phyloP scores from a whole-genome alignment of 2,797 vertebrate genomes.

The Rachycentron canadum region DNA sequence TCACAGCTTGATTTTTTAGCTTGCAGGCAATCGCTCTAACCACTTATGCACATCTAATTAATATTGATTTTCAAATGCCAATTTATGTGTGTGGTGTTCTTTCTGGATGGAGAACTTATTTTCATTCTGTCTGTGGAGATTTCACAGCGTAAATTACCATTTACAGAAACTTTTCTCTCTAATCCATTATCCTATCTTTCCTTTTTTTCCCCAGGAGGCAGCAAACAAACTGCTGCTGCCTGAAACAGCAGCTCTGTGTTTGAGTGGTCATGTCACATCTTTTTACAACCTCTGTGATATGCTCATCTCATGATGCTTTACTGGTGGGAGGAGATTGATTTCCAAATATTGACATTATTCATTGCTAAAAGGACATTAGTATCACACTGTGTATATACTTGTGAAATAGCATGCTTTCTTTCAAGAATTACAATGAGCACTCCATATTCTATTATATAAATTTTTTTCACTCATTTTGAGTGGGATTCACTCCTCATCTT shows the following conservation, averaged over 20 bases:
- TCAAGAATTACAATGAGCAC: conserved; percentile 55
- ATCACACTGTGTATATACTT: conserved; percentile 51
- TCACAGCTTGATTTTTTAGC: conserved; percentile 32
- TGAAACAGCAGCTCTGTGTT: conserved; percentile 43
- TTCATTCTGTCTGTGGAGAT: conserved; percentile 48
- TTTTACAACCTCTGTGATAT: conserved; percentile 46
- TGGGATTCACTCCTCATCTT: conserved; percentile 54
- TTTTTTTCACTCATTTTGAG: conserved; percentile 30
- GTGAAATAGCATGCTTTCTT: conserved; percentile 56
- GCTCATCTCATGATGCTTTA: conserved; percentile 58
- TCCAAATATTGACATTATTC: conserved; percentile 63
- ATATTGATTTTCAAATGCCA: conserved; percentile 49
- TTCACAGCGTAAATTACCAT: conserved; percentile 44
- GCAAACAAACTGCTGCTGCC: conserved; percentile 23
- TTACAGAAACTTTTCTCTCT: conserved; percentile 32
- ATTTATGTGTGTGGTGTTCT: conserved; percentile 33
- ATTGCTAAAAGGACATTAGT: conserved; percentile 79
- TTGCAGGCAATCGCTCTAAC: conserved; percentile 40
- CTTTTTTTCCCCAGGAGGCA: neutral
- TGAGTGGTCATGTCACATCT: conserved; percentile 33
- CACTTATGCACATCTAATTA: conserved; percentile 47
- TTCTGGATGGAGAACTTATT: conserved; percentile 28
- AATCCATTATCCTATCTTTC: conserved; percentile 28
- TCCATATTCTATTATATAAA: conserved; percentile 49
- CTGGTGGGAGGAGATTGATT: conserved; percentile 23